These are phyloP conservation scores for Heptranchias perlo DNA, from an alignment of 2,113 vertebrate genomes.

Conservation along the genomic window DNA sequence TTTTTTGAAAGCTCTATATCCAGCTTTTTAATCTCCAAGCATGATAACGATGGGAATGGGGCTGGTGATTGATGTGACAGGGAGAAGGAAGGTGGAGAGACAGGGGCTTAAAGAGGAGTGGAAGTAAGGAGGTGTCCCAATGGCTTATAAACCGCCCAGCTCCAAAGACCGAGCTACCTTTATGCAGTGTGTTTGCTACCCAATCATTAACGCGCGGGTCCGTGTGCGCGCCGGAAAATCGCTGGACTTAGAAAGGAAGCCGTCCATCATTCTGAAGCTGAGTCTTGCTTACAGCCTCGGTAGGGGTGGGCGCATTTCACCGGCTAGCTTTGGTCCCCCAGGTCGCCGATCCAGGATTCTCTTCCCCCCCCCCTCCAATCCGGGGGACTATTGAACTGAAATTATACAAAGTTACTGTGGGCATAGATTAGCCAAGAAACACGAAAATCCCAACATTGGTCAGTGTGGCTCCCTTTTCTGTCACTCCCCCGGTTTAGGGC, in stretches of 20 bases:
- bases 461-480: background rate
- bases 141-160: background rate
- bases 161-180: background rate
- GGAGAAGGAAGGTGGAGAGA: background rate
- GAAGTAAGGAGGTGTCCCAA: background rate
- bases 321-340: background rate
- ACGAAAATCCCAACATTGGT: background rate
- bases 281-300: background rate
- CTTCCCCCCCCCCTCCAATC: background rate
- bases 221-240: background rate
- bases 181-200: background rate
- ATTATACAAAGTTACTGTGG: background rate
- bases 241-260: background rate
- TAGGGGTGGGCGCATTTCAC: background rate
- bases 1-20: background rate
- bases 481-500: too few relatives aligned
- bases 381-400: background rate
- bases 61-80: background rate
- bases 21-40: background rate
- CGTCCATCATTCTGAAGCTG: background rate
- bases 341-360: background rate
- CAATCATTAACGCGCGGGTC: background rate
- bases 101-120: too few relatives aligned
- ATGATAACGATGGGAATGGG: background rate
- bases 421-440: background rate